phyloP scores from a whole-genome alignment of 1,140 invertebrate species.

The Paracyclopina nana region DNA sequence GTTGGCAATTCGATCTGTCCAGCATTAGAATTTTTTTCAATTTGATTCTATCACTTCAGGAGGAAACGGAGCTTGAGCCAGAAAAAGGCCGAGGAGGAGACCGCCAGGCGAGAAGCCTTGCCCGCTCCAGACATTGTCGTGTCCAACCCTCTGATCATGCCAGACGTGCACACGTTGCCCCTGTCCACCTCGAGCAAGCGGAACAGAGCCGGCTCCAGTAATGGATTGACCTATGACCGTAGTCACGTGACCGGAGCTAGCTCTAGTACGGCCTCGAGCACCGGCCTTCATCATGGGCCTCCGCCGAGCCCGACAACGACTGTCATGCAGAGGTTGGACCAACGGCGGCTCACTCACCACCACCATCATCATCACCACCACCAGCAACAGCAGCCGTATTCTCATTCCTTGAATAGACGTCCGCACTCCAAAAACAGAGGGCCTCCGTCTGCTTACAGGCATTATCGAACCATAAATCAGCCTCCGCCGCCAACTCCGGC shows the following conservation, averaged over 20 bases:
- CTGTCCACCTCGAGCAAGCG: too few species aligned
- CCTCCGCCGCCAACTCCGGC: constrained; percentile 82
- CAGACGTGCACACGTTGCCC: too few species aligned
- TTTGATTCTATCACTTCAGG: too few species aligned
- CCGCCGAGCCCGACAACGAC: constrained; percentile 9
- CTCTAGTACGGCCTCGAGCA: background rate
- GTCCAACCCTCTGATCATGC: too few species aligned
- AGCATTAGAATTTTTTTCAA: too few species aligned
- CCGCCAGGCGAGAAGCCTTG: too few species aligned
- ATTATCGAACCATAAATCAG: constrained; percentile 54
- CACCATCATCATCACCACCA: background rate
- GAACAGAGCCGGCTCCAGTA: background rate
- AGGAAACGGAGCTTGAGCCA: too few species aligned
- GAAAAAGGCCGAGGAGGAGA: too few species aligned
- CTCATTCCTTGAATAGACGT: background rate
- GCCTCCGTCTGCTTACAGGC: constrained; percentile 33
- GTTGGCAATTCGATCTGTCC: too few species aligned
- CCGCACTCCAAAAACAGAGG: too few species aligned
- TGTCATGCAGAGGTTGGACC: too few species aligned
- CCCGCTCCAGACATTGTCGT: too few species aligned
- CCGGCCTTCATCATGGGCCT: background rate
- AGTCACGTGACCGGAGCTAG: constrained; percentile 16
- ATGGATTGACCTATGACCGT: constrained; percentile 14
- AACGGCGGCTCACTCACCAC: background rate
- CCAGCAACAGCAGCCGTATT: background rate